Base-by-base conservation (phyloP, 2,113 vertebrate species). In the Ibidorhyncha struthersii region DNA sequence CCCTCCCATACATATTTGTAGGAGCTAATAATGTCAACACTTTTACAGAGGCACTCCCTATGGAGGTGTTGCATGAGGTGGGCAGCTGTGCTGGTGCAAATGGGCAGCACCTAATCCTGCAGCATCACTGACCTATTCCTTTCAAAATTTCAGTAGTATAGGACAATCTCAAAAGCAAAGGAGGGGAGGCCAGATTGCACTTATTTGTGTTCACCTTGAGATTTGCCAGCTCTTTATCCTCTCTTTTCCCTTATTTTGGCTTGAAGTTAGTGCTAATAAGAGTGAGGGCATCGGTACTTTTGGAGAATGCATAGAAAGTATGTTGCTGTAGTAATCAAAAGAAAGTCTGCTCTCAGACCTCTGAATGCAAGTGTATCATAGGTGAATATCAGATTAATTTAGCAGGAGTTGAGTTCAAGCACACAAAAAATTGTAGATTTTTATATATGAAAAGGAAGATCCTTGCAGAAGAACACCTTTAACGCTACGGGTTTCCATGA, bases 1-100 rank as follows among this genome's bases (percentile, higher is more conserved):
- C 7, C 12, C 72, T 78, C 26, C 47, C 12, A 13, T 23, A 27
- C 5, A 3, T 73, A 3, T 49, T 32, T 73, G 34, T 86, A 74
- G 61, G 45, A 80, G 26, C 43, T 56, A 26, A 32, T 12, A 43
- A 4, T 17, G 29, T 62, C 59, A 88, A 45, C 83, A 27, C 27
- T 19, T 18, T 63, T 38, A 30, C 1, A 1, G 2, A 0, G 17
- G n/a, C 8, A 17, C 14, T 59, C 29, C 14, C 62, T 27, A 1
- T 3, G n/a, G 53, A 86, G 69, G 22, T 9, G 2, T 8, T 72
- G 27, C 36, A 18, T 52, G 47, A 49, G 14, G 9, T 34, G 14
- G 17, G 26, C 30, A 58, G 5, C 52, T 78, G 45, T 32, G 32
- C 36, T 45, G 59, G 30, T 11, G 70, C 10, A n/a, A 45, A 65